A percentile compares a stretch with the other conserved stretches of the same genome.
Conservation (phyloP, 2,888 invertebrate genomes). For the Aproaerema taeniolella region DNA sequence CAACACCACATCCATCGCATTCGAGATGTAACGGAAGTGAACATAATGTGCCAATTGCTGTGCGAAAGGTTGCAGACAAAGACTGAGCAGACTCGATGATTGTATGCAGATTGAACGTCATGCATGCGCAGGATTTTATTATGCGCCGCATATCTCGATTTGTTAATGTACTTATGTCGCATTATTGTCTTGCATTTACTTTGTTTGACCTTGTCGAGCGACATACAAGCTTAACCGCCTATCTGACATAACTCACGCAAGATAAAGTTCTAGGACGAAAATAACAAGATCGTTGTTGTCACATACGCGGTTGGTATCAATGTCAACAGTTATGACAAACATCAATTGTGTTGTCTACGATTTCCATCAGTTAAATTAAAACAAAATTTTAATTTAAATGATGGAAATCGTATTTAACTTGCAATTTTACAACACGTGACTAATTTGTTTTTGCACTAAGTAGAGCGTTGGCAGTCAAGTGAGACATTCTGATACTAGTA, state of each 20-base stretch:
- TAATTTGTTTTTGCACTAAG: too few species aligned
- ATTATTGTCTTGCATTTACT: conserved; percentile 1
- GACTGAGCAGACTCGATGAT: conserved; percentile 9
- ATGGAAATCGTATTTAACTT: too few species aligned
- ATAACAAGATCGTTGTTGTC: too few species aligned
- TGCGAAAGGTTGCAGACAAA: conserved; percentile 28
- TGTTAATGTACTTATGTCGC: neutral
- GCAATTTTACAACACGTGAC: too few species aligned
- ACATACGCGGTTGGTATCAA: too few species aligned
- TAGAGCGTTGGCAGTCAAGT: conserved; percentile 60
- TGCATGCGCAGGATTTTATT: conserved; percentile 3
- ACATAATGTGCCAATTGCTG: conserved; percentile 27
- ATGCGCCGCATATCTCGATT: conserved; percentile 2
- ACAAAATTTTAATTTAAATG: too few species aligned
- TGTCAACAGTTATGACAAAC: too few species aligned
- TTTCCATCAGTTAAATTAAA: too few species aligned
- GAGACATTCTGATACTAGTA: conserved; percentile 45
- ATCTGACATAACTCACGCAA: too few species aligned
- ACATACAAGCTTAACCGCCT: neutral
- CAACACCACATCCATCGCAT: too few species aligned
- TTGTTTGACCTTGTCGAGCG: conserved; percentile 4
- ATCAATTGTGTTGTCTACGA: too few species aligned
- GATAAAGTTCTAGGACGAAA: too few species aligned
- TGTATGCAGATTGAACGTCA: conserved; percentile 14
- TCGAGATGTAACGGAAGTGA: conserved; percentile 30